Evolutionary conservation across 1,140 invertebrate species (phyloP), one percentile per base, ranked within the genome.

Genomic region (Araneus ventricosus): DNA sequence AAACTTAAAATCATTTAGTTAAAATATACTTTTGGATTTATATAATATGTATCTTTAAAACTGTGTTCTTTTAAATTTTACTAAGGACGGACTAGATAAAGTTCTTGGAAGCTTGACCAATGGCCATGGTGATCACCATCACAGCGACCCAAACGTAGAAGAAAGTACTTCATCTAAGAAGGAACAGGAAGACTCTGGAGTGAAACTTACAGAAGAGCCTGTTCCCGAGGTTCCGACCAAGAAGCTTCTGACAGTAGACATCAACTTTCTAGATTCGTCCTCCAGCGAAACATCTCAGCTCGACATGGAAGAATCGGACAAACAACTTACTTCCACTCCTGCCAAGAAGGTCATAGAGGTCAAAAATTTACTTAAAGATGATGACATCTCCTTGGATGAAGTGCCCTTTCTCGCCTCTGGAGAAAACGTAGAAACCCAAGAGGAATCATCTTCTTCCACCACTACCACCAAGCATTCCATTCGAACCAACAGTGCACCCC

Each of bases 311-410:
- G 59, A 61, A 7, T 41, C 57, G 17, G 37, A 84, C 6, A 34
- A 45, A 45, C 90, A 52, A 45, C 39, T 92, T 17, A 93, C 91
- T 6, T 93, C 91, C 17, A 93, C 91, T 1, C 91, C 91, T 14
- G 52, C 34, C 24, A 39, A 57, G 27, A 93, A 93, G 17, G 7
- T 80, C 0, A 88, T 88, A 8, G 70, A 85, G 27, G 57, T 92
- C 1, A 88, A 87, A 24, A 41, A 88, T 45, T 39, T 79, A 34
- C 24, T 86, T 6, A 70, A 92, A 30, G 90, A 92, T 20, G 89
- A 91, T 6, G 90, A 92, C 39, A 45, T 37, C 17, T 86, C 61
- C 0, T 57, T 90, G 70, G 82, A 86, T 30, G 90, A 92, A 34
- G 82, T 92, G 8, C 80, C 90, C 34, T 86, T 61, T 39, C 39